A percentile compares a stretch with the other conserved stretches of the same genome.
phyloP scores from a whole-genome alignment of 1,140 invertebrate species.

The Cyclargus thomasi region DNA sequence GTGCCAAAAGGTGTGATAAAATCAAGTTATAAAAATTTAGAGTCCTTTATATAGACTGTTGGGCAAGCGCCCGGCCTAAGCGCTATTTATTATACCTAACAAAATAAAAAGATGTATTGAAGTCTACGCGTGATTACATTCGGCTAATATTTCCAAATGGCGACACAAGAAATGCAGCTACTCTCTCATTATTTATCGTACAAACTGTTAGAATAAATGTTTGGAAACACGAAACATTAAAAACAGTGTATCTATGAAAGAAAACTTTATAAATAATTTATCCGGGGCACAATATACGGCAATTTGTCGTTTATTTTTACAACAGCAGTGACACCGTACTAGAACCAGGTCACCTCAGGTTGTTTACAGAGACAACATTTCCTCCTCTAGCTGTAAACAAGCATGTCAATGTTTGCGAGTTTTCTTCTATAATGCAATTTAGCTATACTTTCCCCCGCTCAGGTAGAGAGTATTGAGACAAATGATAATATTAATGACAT shows the following conservation, averaged over 20 bases:
- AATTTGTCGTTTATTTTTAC: background rate
- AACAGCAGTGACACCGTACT: background rate
- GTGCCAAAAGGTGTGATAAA: too few species aligned
- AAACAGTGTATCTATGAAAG: background rate
- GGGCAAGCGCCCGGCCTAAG: too few species aligned
- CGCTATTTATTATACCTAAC: too few species aligned
- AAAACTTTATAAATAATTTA: background rate
- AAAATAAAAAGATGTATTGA: too few species aligned
- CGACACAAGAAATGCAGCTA: too few species aligned
- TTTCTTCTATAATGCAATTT: background rate
- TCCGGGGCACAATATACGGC: background rate
- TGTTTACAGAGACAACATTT: slow-evolving; percentile 2
- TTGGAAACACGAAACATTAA: too few species aligned
- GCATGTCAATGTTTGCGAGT: background rate
- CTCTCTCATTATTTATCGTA: too few species aligned
- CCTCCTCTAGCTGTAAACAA: background rate
- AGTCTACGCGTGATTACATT: too few species aligned
- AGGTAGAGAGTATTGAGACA: background rate
- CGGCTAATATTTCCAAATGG: too few species aligned
- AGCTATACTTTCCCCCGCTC: background rate
- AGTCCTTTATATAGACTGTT: too few species aligned
- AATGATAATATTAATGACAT: background rate
- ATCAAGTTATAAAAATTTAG: too few species aligned
- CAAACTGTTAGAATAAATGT: too few species aligned
- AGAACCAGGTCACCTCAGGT: slow-evolving; percentile 1